phyloP scores from a whole-genome alignment of 2,113 vertebrate genomes.

The Oryzias melastigma region DNA sequence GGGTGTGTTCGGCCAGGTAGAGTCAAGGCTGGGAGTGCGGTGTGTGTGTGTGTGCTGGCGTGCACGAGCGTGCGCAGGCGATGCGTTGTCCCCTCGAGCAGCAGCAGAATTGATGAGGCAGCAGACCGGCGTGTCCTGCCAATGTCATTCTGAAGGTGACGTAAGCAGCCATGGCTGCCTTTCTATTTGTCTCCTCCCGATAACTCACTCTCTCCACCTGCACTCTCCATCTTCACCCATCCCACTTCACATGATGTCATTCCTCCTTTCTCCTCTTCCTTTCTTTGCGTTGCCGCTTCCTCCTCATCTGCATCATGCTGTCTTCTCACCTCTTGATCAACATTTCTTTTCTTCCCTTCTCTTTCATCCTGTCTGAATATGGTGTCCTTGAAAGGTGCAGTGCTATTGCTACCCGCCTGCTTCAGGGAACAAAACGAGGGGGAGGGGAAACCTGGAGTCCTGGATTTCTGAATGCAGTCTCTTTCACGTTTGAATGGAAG shows the following conservation, averaged over 20 bases:
- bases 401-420: slow-evolving; percentile 58
- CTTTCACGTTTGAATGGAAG: slow-evolving; percentile 23
- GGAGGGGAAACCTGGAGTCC: slow-evolving; percentile 53
- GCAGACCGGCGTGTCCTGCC: slow-evolving; percentile 75
- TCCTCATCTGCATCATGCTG: slow-evolving; percentile 13
- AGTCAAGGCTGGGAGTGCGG: slow-evolving; percentile 52
- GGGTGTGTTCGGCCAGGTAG: slow-evolving; percentile 74
- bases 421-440: slow-evolving; percentile 46
- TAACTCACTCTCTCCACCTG: slow-evolving; percentile 45
- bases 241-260: slow-evolving; percentile 27
- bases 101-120: slow-evolving; percentile 77
- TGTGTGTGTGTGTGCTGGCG: not conserved
- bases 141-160: slow-evolving; percentile 78
- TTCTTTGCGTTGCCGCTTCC: not conserved
- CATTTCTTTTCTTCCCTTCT: slow-evolving; percentile 8
- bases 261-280: slow-evolving; percentile 22
- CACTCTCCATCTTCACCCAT: slow-evolving; percentile 19
- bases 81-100: slow-evolving; percentile 69
- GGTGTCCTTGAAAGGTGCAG: slow-evolving; percentile 72
- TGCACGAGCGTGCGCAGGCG: slow-evolving; percentile 22
- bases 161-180: slow-evolving; percentile 60
- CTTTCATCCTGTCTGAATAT: slow-evolving; percentile 40
- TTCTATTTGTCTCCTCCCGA: slow-evolving; percentile 28
- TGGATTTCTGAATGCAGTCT: slow-evolving; percentile 34
- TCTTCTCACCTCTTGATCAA: slow-evolving; percentile 14